Conservation (phyloP, 2,113 vertebrate genomes). For the Pipra filicauda region DNA sequence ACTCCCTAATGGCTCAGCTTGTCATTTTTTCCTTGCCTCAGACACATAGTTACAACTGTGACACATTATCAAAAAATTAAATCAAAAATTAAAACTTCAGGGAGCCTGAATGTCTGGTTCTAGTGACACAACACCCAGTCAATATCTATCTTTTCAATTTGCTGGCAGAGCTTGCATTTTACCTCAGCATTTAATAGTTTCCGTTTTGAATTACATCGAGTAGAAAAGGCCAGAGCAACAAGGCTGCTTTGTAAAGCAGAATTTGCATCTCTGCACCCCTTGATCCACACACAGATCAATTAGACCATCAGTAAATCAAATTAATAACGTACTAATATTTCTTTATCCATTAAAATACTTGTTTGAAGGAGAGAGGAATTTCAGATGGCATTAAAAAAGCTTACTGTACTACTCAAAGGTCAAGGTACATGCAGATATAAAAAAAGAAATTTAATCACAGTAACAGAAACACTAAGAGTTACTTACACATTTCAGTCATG, state of each 20-base stretch:
- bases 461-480: background rate
- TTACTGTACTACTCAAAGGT: background rate
- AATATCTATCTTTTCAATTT: conserved; percentile 53
- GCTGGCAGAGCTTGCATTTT: conserved; percentile 27
- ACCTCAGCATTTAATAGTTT: conserved; percentile 12
- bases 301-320: background rate
- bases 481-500: fast-evolving
- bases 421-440: background rate
- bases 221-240: background rate
- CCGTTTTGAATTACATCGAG: conserved; percentile 7
- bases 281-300: background rate
- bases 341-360: background rate
- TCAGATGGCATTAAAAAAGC: background rate
- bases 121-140: conserved; percentile 65
- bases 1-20: conserved; percentile 33
- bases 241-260: background rate
- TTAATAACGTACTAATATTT: background rate
- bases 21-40: conserved; percentile 50
- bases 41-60: conserved; percentile 51
- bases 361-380: background rate
- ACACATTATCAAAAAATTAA: conserved; percentile 76
- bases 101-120: conserved; percentile 74
- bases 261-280: background rate
- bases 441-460: background rate
- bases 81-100: conserved; percentile 77